phyloP scores from a whole-genome alignment of 2,113 vertebrate species.

The Sardina pilchardus region DNA sequence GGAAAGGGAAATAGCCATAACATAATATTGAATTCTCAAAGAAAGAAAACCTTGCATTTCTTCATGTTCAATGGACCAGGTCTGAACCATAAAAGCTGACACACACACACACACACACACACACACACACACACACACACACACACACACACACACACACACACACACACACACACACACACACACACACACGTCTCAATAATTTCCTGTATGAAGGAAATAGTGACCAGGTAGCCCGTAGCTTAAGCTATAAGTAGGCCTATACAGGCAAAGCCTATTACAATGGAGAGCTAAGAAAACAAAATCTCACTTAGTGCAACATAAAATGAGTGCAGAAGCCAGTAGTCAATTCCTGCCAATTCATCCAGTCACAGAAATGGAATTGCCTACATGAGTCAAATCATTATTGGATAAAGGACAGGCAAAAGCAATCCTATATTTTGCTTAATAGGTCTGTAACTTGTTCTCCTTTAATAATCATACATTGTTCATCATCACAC shows the following conservation, averaged over 20 bases:
- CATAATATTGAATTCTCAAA: not conserved
- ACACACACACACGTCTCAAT: not conserved
- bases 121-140: no score
- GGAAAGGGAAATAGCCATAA: not conserved
- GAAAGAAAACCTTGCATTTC: not conserved
- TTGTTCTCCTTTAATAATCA: no score
- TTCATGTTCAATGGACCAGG: not conserved
- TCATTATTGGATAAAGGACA: no score
- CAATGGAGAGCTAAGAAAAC: not conserved
- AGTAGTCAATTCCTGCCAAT: not conserved
- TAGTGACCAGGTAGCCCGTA: not conserved
- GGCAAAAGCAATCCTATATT: no score
- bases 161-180: no score
- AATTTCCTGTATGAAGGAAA: not conserved
- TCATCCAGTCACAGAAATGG: not conserved
- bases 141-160: no score
- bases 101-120: no score
- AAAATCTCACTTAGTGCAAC: not conserved
- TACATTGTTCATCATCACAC: no score
- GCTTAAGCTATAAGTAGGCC: no score
- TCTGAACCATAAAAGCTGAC: not conserved
- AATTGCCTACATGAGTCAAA: not conserved
- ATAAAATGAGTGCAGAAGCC: not conserved
- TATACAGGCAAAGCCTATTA: not conserved
- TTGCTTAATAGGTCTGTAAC: no score